Evolutionary conservation across 2,797 vertebrate species (phyloP).

Genomic region (Morus bassanus): DNA sequence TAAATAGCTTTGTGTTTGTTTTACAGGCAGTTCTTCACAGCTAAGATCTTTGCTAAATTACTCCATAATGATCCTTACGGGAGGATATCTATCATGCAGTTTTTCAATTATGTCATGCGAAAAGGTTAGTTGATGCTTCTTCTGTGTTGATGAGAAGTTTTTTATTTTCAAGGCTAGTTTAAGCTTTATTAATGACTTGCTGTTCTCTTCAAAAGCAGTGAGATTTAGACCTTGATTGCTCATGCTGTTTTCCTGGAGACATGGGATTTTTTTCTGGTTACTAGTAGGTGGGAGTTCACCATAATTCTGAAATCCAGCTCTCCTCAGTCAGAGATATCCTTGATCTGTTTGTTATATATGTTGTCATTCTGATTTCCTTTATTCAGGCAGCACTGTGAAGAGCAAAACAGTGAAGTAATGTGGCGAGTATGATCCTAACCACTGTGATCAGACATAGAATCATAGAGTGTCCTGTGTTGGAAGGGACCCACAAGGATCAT

Average conservation of each 20-base stretch:
- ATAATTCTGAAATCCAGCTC: neutral
- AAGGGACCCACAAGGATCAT: too few species aligned
- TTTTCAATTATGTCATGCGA: constrained; percentile 99
- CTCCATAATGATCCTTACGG: constrained; percentile 92
- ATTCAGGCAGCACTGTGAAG: neutral
- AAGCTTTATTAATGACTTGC: neutral
- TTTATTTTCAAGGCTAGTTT: neutral
- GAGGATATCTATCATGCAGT: constrained; percentile 98
- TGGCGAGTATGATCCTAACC: neutral
- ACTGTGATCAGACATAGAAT: neutral
- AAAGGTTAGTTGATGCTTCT: constrained; percentile 84
- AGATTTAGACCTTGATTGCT: neutral
- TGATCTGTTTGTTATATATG: neutral
- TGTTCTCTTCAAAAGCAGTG: neutral
- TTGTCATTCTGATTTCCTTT: neutral
- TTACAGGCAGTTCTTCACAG: constrained; percentile 92
- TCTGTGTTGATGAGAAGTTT: neutral
- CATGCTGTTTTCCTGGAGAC: neutral
- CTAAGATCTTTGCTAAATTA: constrained; percentile 94
- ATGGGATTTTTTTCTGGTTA: neutral
- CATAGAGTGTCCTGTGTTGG: too few species aligned
- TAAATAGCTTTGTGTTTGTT: constrained; percentile 33
- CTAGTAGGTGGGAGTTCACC: neutral
- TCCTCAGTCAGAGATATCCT: neutral
- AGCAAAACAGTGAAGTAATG: neutral